Base-by-base conservation (phyloP, 2,113 vertebrate species). In the Sterna hirundo region DNA sequence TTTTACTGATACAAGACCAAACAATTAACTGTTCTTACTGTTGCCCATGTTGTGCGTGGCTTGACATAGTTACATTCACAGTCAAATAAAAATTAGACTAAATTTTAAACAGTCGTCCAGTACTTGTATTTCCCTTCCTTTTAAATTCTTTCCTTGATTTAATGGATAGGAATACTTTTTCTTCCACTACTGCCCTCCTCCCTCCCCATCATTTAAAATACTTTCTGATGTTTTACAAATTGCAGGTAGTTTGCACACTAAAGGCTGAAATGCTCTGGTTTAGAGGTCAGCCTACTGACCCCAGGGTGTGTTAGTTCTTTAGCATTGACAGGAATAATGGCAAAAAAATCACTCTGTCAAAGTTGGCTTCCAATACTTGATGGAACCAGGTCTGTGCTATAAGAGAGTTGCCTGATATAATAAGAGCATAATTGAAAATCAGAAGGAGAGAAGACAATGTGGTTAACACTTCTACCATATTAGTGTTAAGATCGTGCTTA, bases 181-280 rank as follows among this genome's bases (percentile, higher is more conserved):
- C 10, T 32, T 38, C 10, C 10, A 4, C 15, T 2, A 2, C 15
- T 29, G 11, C 26, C 32, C 6, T 12, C 3, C 5, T 4, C 5
- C 5, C 25, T 7, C 19, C 15, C 21, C 25, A 2, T 26, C 4
- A 32, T 34, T 93, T 76, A 25, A 83, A 94, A 44, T 34, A 27
- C 22, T 66, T 86, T 26, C 62, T 64, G 34, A 32, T 76, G 15
- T 49, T 91, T 91, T 68, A 40, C n/a, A 86, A 51, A 58, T 34
- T 27, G 18, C 7, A 10, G 6, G 34, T 64, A 40, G 14, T 44
- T 83, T 80, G 17, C 25, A 27, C 6, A 36, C 27, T 7, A 10
- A 16, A 76, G 68, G 3, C 13, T 29, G 68, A 64, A 54, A 86
- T 51, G 8, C 6, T 72, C 42, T 60, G 47, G 8, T 83, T 76